Conservation (phyloP, 1,140 invertebrate genomes). For the Solen grandis region DNA sequence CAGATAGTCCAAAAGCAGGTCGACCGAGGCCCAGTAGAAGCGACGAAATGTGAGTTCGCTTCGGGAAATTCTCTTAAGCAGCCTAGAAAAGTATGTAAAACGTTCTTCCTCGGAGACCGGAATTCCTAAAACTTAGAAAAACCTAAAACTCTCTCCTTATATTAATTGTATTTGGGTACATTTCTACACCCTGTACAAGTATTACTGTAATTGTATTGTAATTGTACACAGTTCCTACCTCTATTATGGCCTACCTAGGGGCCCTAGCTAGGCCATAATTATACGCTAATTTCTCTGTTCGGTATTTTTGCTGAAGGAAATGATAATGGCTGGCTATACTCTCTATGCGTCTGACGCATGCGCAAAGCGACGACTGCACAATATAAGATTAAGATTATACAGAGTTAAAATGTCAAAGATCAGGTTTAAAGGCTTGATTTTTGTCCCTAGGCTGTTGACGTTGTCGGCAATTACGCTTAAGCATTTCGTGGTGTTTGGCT, state of each 20-base stretch:
- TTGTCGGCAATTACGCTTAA: not conserved
- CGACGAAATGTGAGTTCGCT: slow-evolving; percentile 24
- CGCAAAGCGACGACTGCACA: not conserved
- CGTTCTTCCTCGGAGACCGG: slow-evolving; percentile 18
- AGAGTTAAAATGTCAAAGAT: slow-evolving; percentile 5
- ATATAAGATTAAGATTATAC: not conserved
- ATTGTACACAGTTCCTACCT: too few species aligned
- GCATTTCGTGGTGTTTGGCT: not conserved
- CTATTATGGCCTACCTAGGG: too few species aligned
- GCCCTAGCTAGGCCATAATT: too few species aligned
- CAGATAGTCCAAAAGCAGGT: slow-evolving; percentile 23
- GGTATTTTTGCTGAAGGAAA: too few species aligned
- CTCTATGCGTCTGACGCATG: too few species aligned
- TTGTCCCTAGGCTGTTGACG: not conserved
- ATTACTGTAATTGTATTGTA: too few species aligned
- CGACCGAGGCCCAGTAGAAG: slow-evolving; percentile 18
- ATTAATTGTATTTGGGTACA: too few species aligned
- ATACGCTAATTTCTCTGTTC: too few species aligned
- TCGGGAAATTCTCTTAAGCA: slow-evolving; percentile 5
- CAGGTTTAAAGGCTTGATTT: slow-evolving; percentile 10
- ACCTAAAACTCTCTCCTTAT: not conserved
- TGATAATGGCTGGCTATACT: too few species aligned
- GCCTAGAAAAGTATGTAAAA: not conserved
- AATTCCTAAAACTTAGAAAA: slow-evolving; percentile 9
- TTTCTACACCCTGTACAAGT: too few species aligned